A percentile compares a stretch with the other conserved stretches of the same genome.
These are phyloP conservation scores for Phrynocephalus guinanensis DNA, from an alignment of 2,797 vertebrate species.

Conservation along the genomic window DNA sequence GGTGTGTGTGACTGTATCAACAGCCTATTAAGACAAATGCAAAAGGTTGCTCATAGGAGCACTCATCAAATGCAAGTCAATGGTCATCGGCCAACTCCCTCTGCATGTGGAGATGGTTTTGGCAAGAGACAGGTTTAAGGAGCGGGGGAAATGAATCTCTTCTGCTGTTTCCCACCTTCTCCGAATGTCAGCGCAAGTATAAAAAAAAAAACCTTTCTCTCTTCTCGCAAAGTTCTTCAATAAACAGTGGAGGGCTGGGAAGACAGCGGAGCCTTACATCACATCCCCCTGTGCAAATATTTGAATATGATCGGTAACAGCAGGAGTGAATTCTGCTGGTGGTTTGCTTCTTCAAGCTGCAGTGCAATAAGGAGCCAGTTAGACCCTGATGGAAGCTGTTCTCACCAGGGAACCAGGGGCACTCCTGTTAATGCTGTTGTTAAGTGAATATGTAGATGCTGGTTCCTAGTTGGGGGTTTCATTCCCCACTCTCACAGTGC, in stretches of 20 bases:
- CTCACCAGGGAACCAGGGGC: neutral
- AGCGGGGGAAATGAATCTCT: neutral
- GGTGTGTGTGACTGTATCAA: neutral
- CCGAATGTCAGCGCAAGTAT: neutral
- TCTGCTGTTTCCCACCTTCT: neutral
- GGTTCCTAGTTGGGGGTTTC: neutral
- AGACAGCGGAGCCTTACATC: neutral
- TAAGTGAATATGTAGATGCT: neutral
- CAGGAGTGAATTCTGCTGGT: neutral
- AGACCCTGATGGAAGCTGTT: neutral
- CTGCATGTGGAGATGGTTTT: neutral
- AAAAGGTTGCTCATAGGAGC: neutral
- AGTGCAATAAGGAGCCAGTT: neutral
- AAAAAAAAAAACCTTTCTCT: neutral
- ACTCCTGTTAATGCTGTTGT: too few relatives aligned
- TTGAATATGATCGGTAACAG: neutral
- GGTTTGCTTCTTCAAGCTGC: neutral
- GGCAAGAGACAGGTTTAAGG: neutral
- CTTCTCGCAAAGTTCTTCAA: neutral
- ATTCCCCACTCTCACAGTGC: too few relatives aligned
- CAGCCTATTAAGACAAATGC: neutral
- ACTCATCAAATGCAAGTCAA: neutral
- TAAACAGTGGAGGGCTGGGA: neutral
- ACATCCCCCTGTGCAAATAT: neutral
- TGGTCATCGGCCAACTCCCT: neutral